Percentiles rank a stretch among this genome's conserved stretches.
These are phyloP conservation scores for Diachrysia chrysitis DNA, from an alignment of 2,888 invertebrate genomes.

Conservation along the genomic window DNA sequence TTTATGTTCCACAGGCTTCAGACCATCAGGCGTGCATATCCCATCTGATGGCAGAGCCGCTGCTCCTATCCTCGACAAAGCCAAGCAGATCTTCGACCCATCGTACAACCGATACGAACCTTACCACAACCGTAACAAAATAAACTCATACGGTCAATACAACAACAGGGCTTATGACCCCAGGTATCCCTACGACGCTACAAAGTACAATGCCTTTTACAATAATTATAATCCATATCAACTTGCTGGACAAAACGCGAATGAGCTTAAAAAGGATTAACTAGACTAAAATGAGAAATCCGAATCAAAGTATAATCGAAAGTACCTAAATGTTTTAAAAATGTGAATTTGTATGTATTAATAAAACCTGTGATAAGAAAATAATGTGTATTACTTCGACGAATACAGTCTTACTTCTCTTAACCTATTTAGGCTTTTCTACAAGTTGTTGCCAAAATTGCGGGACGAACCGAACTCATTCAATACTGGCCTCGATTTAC, in stretches of 20 bases:
- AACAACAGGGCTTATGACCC: conserved; percentile 67
- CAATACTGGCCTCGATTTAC: too few relatives aligned
- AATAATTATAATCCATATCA: conserved; percentile 61
- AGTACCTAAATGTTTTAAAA: conserved; percentile 13
- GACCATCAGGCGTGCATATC: conserved; percentile 91
- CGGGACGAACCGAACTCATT: too few relatives aligned
- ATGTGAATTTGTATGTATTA: conserved; percentile 27
- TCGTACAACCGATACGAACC: conserved; percentile 71
- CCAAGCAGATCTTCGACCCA: conserved; percentile 62
- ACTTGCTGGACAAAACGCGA: conserved; percentile 42
- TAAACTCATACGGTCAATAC: conserved; percentile 64
- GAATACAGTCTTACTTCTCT: too few relatives aligned
- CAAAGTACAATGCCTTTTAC: conserved; percentile 62
- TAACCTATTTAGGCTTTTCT: neutral
- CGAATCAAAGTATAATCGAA: neutral
- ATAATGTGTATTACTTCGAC: conserved; percentile 9
- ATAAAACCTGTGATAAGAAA: conserved; percentile 40
- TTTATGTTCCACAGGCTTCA: conserved; percentile 80
- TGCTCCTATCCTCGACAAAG: conserved; percentile 71
- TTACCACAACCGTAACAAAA: conserved; percentile 58
- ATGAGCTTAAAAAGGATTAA: conserved; percentile 54
- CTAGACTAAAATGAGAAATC: conserved; percentile 13
- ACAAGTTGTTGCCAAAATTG: neutral
- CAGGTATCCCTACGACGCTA: conserved; percentile 64
- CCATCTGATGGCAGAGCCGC: conserved; percentile 89